phyloP scores from a whole-genome alignment of 2,888 invertebrate genomes.

The Napeogenes inachia region DNA sequence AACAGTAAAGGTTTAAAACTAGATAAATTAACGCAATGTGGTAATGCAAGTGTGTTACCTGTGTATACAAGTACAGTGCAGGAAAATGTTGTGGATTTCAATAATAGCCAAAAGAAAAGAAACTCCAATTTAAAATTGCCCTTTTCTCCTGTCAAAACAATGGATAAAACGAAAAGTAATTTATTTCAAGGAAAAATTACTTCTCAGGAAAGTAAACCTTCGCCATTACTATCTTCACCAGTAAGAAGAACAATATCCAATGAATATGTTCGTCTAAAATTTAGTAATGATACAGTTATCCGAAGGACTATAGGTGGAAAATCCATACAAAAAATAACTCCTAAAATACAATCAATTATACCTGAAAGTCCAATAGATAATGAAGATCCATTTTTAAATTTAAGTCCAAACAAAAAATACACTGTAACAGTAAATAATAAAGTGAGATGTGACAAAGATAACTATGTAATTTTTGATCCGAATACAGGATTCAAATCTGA shows the following conservation, averaged over 20 bases:
- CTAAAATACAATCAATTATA: slow-evolving; percentile 73
- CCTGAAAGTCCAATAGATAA: slow-evolving; percentile 72
- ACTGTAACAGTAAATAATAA: slow-evolving; percentile 72
- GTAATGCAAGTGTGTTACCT: slow-evolving; percentile 61
- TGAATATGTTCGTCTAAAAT: slow-evolving; percentile 70
- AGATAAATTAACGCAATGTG: slow-evolving; percentile 39
- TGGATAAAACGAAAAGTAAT: slow-evolving; percentile 69
- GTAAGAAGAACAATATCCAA: slow-evolving; percentile 72
- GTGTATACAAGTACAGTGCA: slow-evolving; percentile 59
- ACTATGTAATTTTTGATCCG: slow-evolving; percentile 74
- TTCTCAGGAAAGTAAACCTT: slow-evolving; percentile 51
- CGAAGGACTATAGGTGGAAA: slow-evolving; percentile 67
- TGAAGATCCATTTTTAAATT: slow-evolving; percentile 68
- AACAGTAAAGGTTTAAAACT: slow-evolving; percentile 48
- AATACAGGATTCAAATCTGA: slow-evolving; percentile 66
- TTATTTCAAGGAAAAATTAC: slow-evolving; percentile 63
- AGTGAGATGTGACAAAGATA: slow-evolving; percentile 74
- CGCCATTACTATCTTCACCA: slow-evolving; percentile 60
- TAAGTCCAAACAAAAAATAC: slow-evolving; percentile 75
- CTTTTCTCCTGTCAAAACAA: slow-evolving; percentile 61
- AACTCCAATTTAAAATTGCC: slow-evolving; percentile 64
- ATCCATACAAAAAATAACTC: slow-evolving; percentile 68
- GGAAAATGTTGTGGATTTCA: slow-evolving; percentile 48
- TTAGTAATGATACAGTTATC: slow-evolving; percentile 65
- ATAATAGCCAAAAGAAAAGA: slow-evolving; percentile 53